These are phyloP conservation scores for Orchesellides sinensis DNA, from an alignment of 2,888 invertebrate genomes.

Conservation along the genomic window DNA sequence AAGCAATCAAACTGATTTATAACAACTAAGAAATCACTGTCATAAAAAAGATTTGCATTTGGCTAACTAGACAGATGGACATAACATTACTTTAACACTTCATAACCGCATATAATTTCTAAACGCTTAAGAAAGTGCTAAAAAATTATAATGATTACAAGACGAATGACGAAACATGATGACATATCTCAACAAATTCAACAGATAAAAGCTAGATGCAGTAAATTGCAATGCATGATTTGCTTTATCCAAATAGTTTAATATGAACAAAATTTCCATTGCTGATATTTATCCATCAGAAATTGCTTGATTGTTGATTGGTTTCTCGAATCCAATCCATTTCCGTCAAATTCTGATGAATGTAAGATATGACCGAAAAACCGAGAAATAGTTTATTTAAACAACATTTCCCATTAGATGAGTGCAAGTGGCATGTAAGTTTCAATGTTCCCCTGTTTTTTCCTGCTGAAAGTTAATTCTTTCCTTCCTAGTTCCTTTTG, in stretches of 20 bases:
- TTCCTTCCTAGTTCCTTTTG: background rate
- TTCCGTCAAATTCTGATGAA: no score
- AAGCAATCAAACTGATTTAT: slow-evolving; percentile 60
- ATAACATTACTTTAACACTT: slow-evolving; percentile 31
- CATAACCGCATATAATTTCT: slow-evolving; percentile 42
- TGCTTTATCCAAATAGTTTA: no score
- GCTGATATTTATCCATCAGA: background rate
- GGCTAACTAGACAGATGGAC: slow-evolving; percentile 48
- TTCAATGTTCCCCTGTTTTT: no score
- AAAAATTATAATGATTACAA: no score
- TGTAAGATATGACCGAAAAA: no score
- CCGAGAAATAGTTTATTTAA: no score
- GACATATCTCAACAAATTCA: no score
- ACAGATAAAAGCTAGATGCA: no score
- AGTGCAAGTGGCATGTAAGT: background rate
- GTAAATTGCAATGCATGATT: no score
- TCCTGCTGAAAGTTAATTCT: background rate
- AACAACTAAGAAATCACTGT: slow-evolving; percentile 52
- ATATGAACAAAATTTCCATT: background rate
- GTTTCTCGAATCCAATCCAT: slow-evolving; percentile 7
- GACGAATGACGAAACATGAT: background rate
- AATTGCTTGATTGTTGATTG: background rate
- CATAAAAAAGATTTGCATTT: slow-evolving; percentile 41
- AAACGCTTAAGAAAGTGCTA: no score
- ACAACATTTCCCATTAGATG: background rate